phyloP scores from a whole-genome alignment of 1,140 invertebrate species.

The Leguminivora glycinivorella region DNA sequence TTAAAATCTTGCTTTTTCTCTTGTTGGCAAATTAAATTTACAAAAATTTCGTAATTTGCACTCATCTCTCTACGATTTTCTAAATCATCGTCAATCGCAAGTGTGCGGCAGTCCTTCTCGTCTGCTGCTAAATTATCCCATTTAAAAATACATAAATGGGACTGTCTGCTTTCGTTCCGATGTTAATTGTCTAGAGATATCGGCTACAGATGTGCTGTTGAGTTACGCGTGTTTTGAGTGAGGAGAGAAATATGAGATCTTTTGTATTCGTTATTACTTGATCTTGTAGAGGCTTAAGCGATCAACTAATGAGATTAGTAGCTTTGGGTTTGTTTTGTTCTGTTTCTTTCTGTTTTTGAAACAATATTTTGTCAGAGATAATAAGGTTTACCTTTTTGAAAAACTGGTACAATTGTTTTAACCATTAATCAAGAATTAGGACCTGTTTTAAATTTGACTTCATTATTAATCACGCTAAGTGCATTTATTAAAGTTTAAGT shows the following conservation, averaged over 20 bases:
- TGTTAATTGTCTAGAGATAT: slow-evolving; percentile 76
- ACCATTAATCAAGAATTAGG: too few relatives aligned
- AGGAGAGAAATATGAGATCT: slow-evolving; percentile 67
- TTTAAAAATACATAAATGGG: slow-evolving; percentile 67
- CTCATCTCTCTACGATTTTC: neutral
- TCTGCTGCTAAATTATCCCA: slow-evolving; percentile 55
- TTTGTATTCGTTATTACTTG: slow-evolving; percentile 28
- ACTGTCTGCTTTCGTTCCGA: slow-evolving; percentile 56
- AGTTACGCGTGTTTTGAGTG: slow-evolving; percentile 59
- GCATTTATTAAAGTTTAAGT: too few relatives aligned
- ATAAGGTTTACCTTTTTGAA: neutral
- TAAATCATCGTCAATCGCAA: slow-evolving; percentile 36
- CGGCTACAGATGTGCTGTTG: slow-evolving; percentile 69
- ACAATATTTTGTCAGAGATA: neutral
- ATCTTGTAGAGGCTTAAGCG: neutral
- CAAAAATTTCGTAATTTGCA: slow-evolving; percentile 25
- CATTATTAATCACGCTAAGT: too few relatives aligned
- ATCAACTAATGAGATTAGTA: slow-evolving; percentile 11
- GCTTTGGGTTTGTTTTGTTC: neutral
- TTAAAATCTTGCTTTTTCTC: too few relatives aligned
- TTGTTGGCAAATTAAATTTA: too few relatives aligned
- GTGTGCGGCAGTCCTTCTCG: slow-evolving; percentile 39
- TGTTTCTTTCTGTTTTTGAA: neutral
- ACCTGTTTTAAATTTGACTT: neutral
- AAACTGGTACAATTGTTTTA: too few relatives aligned